Evolutionary conservation across 2,113 vertebrate genomes (phyloP), one percentile per base, ranked within the genome.

Genomic region (Elanoides forficatus): DNA sequence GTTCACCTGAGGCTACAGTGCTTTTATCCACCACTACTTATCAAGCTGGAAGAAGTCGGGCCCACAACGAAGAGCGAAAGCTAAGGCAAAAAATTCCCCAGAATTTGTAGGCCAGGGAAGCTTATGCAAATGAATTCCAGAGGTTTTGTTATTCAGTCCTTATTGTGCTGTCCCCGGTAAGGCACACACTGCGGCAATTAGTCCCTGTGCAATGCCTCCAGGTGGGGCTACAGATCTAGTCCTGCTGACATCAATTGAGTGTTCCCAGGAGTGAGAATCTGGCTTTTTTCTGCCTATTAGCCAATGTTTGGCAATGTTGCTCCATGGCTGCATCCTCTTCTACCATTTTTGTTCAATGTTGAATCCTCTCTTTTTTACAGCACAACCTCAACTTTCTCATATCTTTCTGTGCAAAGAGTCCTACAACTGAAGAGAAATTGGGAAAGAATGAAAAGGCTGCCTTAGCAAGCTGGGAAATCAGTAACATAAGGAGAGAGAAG

Each of bases 221-320:
- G 58, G 45, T 53, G 22, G 40, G 25, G 76, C 30, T 48, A 36
- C 52, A 34, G 40, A 68, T 55, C 76, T 87, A 3, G 53, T 75
- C 80, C 34, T 18, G 38, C n/a, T 81, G 53, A 53, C 12, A 53
- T 25, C n/a, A 71, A 1, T 0, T 6, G 9, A 38, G 3, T 1
- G 0, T 13, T 67, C 13, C 5, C 29, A 55, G 23, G 18, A 70
- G n/a, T 19, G 14, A 76, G 26, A 73, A 70, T 90, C 25, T 38
- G 36, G 13, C 18, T 26, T 7, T 6, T 56, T 92, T 85, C 45
- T 80, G 2, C 48, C 56, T 40, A 7, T 60, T 48, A 73, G 22
- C 16, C 25, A 26, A 38, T 2, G 2, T n/a, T 43, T 82, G 32
- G 40, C 21, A 68, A 56, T 2, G 5, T 29, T 66, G 4, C 7